Evolutionary conservation across 2,113 vertebrate species (phyloP).

Genomic region (Irena cyanogastra): DNA sequence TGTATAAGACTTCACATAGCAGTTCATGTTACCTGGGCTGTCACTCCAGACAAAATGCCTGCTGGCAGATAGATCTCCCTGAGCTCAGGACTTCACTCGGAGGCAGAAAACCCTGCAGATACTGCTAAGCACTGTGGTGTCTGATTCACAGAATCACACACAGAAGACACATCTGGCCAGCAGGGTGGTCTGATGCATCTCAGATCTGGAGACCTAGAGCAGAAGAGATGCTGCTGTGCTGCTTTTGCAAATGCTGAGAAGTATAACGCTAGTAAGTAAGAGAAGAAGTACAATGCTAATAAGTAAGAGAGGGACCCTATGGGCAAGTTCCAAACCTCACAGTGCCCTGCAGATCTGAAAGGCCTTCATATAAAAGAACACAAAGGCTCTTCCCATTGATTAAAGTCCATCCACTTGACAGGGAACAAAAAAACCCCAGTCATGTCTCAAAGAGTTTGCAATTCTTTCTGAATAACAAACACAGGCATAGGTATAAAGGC

Average conservation of each 20-base stretch:
- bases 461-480: background rate
- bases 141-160: background rate
- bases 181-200: background rate
- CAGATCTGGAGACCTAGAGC: background rate
- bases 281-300: too few species aligned
- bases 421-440: background rate
- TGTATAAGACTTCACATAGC: background rate
- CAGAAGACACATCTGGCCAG: background rate
- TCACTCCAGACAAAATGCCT: background rate
- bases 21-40: background rate
- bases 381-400: background rate
- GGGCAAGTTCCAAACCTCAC: background rate
- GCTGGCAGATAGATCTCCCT: background rate
- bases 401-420: background rate
- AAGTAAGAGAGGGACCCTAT: rapidly evolving
- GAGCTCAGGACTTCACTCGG: background rate
- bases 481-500: background rate
- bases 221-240: background rate
- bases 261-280: too few species aligned
- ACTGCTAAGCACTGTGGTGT: background rate
- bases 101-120: background rate
- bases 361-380: background rate
- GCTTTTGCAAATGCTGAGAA: background rate
- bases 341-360: background rate
- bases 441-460: background rate